Conservation (phyloP, 1,140 invertebrate species). For the Sarcophaga bullata region DNA sequence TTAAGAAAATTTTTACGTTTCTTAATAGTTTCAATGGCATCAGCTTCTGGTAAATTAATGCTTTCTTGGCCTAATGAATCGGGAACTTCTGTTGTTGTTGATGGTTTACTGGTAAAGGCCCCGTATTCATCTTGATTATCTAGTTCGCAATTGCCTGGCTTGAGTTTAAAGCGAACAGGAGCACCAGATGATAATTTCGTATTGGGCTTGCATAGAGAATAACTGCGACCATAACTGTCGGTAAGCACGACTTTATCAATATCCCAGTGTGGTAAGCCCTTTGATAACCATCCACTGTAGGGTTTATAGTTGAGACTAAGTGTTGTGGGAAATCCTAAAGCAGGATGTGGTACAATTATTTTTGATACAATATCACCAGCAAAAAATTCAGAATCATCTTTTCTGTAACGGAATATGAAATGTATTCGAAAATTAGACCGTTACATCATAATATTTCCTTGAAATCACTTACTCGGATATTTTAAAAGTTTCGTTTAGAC, state of each 20-base stretch:
- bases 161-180: conserved; percentile 76
- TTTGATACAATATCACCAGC: conserved; percentile 77
- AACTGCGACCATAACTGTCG: conserved; percentile 86
- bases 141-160: conserved; percentile 79
- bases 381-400: conserved; percentile 81
- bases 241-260: conserved; percentile 85
- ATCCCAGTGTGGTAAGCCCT: conserved; percentile 79
- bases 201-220: conserved; percentile 81
- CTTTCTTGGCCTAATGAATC: conserved; percentile 60
- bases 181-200: conserved; percentile 79
- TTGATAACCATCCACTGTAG: conserved; percentile 92
- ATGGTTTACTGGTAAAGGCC: conserved; percentile 52
- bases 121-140: conserved; percentile 65
- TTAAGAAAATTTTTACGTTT: conserved; percentile 62
- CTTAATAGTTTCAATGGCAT: conserved; percentile 56
- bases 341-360: conserved; percentile 89
- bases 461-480: conserved; percentile 77
- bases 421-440: background rate
- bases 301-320: conserved; percentile 85
- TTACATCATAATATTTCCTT: background rate
- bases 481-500: conserved; percentile 88
- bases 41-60: conserved; percentile 44
- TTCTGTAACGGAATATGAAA: conserved; percentile 66
- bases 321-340: conserved; percentile 76
- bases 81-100: conserved; percentile 44